phyloP scores from a whole-genome alignment of 2,888 invertebrate genomes.

The Macaria liturata region DNA sequence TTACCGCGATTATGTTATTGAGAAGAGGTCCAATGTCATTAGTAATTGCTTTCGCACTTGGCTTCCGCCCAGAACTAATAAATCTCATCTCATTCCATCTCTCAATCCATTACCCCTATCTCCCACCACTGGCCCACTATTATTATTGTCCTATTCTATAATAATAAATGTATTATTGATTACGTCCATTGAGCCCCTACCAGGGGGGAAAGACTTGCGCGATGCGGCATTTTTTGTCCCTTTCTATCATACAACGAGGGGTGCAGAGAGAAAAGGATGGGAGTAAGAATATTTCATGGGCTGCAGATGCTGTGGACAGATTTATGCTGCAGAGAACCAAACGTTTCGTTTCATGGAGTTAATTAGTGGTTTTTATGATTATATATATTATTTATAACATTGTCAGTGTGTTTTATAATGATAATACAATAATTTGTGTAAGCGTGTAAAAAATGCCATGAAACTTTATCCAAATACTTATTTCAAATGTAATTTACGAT shows the following conservation, averaged over 20 bases:
- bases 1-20: no score
- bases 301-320: constrained; percentile 69
- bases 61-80: no score
- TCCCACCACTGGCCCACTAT: constrained; percentile 36
- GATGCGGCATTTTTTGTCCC: constrained; percentile 52
- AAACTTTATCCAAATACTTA: no score
- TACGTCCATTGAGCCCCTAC: constrained; percentile 53
- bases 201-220: constrained; percentile 67
- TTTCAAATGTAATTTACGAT: no score
- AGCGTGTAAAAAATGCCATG: no score
- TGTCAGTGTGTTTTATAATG: neutral
- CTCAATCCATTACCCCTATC: constrained; percentile 27
- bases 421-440: neutral
- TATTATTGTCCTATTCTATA: constrained; percentile 39
- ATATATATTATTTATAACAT: neutral
- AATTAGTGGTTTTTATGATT: constrained; percentile 1
- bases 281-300: constrained; percentile 64
- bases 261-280: constrained; percentile 50
- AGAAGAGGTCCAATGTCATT: no score
- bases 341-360: no score
- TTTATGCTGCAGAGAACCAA: constrained; percentile 45
- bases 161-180: constrained; percentile 64
- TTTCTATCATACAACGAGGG: constrained; percentile 36
- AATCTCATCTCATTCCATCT: no score
- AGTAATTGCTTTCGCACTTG: no score